Percentiles rank a stretch among this genome's conserved stretches.
These are phyloP conservation scores for Drosophila ananassae DNA, from an alignment of 1,140 invertebrate genomes.

Conservation along the genomic window DNA sequence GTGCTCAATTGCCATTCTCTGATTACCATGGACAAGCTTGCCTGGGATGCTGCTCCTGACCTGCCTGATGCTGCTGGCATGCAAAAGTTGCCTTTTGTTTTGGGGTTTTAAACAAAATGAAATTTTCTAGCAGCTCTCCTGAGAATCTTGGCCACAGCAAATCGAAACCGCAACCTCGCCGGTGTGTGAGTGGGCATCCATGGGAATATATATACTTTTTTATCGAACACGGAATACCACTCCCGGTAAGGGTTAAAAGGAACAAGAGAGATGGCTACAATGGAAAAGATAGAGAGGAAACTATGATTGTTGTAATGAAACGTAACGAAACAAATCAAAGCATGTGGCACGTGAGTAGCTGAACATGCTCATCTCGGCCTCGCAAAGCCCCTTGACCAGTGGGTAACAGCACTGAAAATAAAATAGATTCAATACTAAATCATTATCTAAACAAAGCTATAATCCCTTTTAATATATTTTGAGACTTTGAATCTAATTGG, in stretches of 20 bases:
- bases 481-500: no score
- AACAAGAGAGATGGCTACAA: slow-evolving; percentile 5
- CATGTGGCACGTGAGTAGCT: slow-evolving; percentile 74
- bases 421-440: neutral
- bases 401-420: slow-evolving; percentile 16
- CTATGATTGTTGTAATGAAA: slow-evolving; percentile 77
- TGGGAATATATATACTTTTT: slow-evolving; percentile 1
- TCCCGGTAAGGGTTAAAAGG: neutral
- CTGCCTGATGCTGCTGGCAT: slow-evolving; percentile 13
- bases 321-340: slow-evolving; percentile 80
- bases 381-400: slow-evolving; percentile 16
- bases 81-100: slow-evolving; percentile 70
- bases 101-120: slow-evolving; percentile 64
- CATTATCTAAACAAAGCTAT: no score
- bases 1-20: slow-evolving; percentile 64
- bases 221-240: slow-evolving; percentile 34
- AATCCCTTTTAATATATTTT: no score
- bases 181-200: slow-evolving; percentile 10
- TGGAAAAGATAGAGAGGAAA: slow-evolving; percentile 13
- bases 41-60: slow-evolving; percentile 14
- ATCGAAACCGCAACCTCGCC: slow-evolving; percentile 61
- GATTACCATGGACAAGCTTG: slow-evolving; percentile 58
- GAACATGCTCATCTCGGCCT: slow-evolving; percentile 70
- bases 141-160: slow-evolving; percentile 67
- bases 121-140: slow-evolving; percentile 67